Conservation (phyloP, 2,113 vertebrate species). For the Macrotis lagotis region DNA sequence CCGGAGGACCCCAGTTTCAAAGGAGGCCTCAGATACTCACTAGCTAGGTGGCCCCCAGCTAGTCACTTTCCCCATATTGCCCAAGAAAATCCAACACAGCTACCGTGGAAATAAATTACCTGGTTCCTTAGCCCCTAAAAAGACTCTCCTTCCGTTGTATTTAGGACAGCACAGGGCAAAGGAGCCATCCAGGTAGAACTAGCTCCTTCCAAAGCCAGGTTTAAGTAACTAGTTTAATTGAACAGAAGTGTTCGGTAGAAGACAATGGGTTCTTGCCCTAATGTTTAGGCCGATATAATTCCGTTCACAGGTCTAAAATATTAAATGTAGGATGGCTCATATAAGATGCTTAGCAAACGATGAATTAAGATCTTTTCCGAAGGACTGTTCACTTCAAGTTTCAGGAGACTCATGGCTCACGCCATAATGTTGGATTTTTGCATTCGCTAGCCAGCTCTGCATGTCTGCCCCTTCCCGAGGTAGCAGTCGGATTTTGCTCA, state of each 20-base stretch:
- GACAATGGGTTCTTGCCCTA: conserved; percentile 24
- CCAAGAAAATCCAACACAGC: neutral
- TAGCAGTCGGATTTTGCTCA: neutral
- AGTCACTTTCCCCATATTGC: neutral
- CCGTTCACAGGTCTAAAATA: neutral
- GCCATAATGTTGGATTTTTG: neutral
- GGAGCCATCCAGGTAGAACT: neutral
- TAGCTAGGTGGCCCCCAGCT: neutral
- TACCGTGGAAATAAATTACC: neutral
- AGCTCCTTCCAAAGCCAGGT: neutral
- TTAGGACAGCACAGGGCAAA: neutral
- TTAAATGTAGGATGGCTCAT: neutral
- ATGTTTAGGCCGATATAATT: too few relatives aligned
- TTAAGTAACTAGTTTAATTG: neutral
- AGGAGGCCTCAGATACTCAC: too few relatives aligned
- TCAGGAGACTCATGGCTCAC: neutral
- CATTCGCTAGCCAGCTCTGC: neutral
- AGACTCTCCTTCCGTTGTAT: neutral
- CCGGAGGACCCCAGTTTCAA: too few relatives aligned
- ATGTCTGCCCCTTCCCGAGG: conserved; percentile 20
- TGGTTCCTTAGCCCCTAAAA: neutral
- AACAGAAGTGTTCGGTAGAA: neutral
- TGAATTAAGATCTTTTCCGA: conserved; percentile 21
- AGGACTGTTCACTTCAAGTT: neutral
- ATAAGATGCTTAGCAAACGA: neutral